Conservation (phyloP, 2,888 invertebrate genomes). For the Ectemnius cavifrons region DNA sequence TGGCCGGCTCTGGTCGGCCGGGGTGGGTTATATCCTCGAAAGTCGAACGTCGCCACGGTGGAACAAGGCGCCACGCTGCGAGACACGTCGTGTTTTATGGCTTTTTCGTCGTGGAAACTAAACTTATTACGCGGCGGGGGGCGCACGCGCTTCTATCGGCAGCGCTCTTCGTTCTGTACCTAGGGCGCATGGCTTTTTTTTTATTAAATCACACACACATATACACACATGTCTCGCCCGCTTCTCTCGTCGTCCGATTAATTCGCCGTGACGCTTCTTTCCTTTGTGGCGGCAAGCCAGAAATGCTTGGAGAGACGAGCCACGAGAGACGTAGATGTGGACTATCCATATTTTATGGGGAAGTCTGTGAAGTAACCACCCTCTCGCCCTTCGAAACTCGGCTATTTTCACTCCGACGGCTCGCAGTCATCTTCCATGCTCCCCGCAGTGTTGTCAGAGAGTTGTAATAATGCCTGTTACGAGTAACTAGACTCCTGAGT, state of each 20-base stretch:
- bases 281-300: slow-evolving; percentile 66
- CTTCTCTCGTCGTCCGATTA: slow-evolving; percentile 70
- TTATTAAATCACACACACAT: slow-evolving; percentile 73
- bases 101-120: slow-evolving; percentile 74
- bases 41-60: slow-evolving; percentile 62
- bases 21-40: slow-evolving; percentile 42
- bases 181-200: slow-evolving; percentile 63
- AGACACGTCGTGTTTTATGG: slow-evolving; percentile 72
- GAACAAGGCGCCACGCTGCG: slow-evolving; percentile 64
- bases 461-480: no score
- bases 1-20: neutral
- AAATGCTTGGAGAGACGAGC: neutral
- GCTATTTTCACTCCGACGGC: slow-evolving; percentile 40
- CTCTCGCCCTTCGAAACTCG: neutral
- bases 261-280: slow-evolving; percentile 70
- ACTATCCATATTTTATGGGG: slow-evolving; percentile 67
- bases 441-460: no score
- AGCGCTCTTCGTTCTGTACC: slow-evolving; percentile 43
- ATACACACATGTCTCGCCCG: slow-evolving; percentile 51
- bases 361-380: slow-evolving; percentile 14
- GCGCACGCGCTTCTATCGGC: slow-evolving; percentile 27
- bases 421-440: slow-evolving; percentile 12
- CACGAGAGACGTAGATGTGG: slow-evolving; percentile 52
- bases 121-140: slow-evolving; percentile 75
- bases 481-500: no score